A percentile compares a stretch with the other conserved stretches of the same genome.
Evolutionary conservation across 2,888 invertebrate species (phyloP).

Genomic region (Teleiodes luculella): DNA sequence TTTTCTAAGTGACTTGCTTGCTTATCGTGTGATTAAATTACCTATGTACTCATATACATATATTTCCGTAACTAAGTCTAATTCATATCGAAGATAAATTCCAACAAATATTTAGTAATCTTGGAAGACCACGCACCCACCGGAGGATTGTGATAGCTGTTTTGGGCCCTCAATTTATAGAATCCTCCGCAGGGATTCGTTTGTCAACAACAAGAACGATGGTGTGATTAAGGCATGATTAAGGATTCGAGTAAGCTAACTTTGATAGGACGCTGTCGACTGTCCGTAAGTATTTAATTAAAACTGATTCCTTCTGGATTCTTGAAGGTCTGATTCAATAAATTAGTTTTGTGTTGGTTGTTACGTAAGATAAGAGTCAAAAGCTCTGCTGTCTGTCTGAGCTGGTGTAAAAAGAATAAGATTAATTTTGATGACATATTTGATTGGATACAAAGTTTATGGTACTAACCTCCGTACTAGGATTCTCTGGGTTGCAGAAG

Average conservation of each 20-base stretch:
- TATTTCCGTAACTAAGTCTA: no score
- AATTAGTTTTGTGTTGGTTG: not conserved
- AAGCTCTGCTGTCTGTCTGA: not conserved
- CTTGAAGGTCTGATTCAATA: not conserved
- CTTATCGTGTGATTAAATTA: no score
- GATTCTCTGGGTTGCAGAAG: no score
- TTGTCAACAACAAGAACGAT: not conserved
- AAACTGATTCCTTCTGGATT: not conserved
- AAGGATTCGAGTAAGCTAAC: slow-evolving; percentile 7
- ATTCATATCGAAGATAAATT: no score
- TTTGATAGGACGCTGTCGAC: not conserved
- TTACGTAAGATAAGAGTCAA: not conserved
- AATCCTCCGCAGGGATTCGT: slow-evolving; percentile 7
- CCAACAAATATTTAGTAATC: not conserved
- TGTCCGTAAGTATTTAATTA: slow-evolving; percentile 5
- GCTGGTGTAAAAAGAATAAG: no score
- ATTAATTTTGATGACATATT: no score
- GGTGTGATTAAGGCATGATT: not conserved
- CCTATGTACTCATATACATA: no score
- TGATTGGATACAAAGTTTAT: no score
- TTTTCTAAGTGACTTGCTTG: no score
- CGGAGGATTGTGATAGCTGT: not conserved
- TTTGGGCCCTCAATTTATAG: not conserved
- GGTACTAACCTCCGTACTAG: no score
- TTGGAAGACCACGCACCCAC: not conserved